Conservation (phyloP, 1,140 invertebrate genomes). For the Pentalonia nigronervosa region DNA sequence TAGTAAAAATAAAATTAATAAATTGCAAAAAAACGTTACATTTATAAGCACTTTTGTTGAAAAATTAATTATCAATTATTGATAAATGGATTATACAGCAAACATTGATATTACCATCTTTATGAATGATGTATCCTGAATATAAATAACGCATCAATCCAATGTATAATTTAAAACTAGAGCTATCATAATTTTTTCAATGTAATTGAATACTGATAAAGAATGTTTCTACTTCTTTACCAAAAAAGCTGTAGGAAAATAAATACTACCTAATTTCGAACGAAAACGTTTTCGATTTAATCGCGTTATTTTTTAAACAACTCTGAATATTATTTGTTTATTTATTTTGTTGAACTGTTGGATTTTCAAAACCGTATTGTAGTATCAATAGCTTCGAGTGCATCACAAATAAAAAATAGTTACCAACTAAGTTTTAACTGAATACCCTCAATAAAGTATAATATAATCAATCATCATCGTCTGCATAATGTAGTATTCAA, state of each 20-base stretch:
- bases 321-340: not conserved
- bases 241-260: not conserved
- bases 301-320: conserved; percentile 22
- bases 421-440: not conserved
- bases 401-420: not conserved
- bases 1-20: not conserved
- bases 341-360: not conserved
- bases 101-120: not conserved
- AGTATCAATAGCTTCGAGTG: not conserved
- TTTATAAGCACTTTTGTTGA: not conserved
- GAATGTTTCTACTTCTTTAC: conserved; percentile 27
- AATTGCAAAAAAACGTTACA: not conserved
- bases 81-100: not conserved
- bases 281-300: not conserved
- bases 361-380: not conserved
- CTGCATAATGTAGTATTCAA: not conserved
- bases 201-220: not conserved
- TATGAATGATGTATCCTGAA: not conserved
- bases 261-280: conserved; percentile 4
- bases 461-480: not conserved
- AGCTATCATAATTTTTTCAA: not conserved
- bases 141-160: not conserved
- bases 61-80: not conserved
- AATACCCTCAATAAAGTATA: not conserved
- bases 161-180: conserved; percentile 28